Base-by-base conservation (phyloP, 1,140 invertebrate genomes). In the Galleria mellonella region DNA sequence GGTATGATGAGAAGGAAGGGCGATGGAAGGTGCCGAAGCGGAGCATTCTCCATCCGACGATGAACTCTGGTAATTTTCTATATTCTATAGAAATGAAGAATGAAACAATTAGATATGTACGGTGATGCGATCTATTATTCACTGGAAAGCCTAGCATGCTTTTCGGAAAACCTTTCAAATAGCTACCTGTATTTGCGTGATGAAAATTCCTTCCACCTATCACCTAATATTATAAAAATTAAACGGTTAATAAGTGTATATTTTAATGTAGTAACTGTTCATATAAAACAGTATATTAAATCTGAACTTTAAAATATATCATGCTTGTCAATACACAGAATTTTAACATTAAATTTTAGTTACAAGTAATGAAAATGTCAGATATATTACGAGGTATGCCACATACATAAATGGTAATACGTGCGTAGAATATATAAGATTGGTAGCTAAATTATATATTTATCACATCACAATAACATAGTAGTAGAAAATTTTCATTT, bases 41-140 rank as follows among this genome's bases (percentile, higher is more conserved):
- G 90, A 90, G 47, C 88, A 90, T 66, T 90, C 89, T 41, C 90
- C 90, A 56, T 91, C 89, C 43, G 89, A 90, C 48, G 84, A 82
- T 40, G 84, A 86, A 37, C 69, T 57, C 64, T 85, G 82, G 72
- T 79, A 85, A 71, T 78, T 73, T 31, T 70, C 70, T 68, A 77
- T 51, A 62, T 79, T 85, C 82, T 85, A 70, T 56, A 74, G 48
- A 74, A 72, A 79, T 50, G 12, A 1, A 17, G 14, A 23, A 33
- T 33, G 35, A 17, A 9, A 37, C 3, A 9, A 23, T 14, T 14
- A 2, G 2, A 35, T 35, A 12, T 33, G 5, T 12, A 11, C 5
- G 10, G 32, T 11, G 12, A 33, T 12, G 6, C 5, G 9, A 33
- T 10, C 10, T 33, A 7, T 33, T 33, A 11, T n/a, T 33, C 11